Base-by-base conservation (phyloP, 2,888 invertebrate genomes). In the Myopa tessellatipennis region DNA sequence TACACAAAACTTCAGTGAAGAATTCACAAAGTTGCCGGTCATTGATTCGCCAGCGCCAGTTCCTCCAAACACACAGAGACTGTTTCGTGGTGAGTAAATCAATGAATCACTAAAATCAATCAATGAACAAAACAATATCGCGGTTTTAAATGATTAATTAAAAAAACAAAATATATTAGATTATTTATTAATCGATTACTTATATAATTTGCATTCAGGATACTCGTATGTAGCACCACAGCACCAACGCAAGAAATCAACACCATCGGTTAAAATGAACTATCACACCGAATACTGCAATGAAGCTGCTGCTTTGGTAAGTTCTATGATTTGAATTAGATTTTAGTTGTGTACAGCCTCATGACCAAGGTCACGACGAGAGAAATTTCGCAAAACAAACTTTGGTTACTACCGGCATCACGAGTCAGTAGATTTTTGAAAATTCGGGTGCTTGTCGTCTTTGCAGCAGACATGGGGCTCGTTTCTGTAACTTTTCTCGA, bases 1-100 rank as follows among this genome's bases (percentile, higher is more conserved):
- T 90, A 96, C 97, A 16, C 96, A 96, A 86, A 98, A 99, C 91
- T 99, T 99, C 90, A 95, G 98, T 67, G 96, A 96, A 81, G 98
- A 99, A 90, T 99, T 99, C 90, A 99, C 98, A 0, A 93, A 94
- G 84, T 95, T 97, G 94, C 92, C 93, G 73, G 95, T 97, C 8
- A 94, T 95, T 0, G 98, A 98, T 90, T 97, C 97, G 6, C 98
- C 98, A 0, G 96, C 96, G 26, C 93, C 95, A 79, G 93, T 95
- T 76, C 98, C 98, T 60, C 93, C 93, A 65, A 94, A 95, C 85
- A 93, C 93, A 86, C 96, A 96, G 85, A 95, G 95, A 87, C 91
- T 97, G 81, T 98, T 98, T 90, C 93, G 96, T 80, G 94, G 95
- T 75, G 50, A 60, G 75, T 75, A 40, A 12, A n/a, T n/a, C 26